phyloP scores from a whole-genome alignment of 2,113 vertebrate genomes.

The Mastomys natalensis region DNA sequence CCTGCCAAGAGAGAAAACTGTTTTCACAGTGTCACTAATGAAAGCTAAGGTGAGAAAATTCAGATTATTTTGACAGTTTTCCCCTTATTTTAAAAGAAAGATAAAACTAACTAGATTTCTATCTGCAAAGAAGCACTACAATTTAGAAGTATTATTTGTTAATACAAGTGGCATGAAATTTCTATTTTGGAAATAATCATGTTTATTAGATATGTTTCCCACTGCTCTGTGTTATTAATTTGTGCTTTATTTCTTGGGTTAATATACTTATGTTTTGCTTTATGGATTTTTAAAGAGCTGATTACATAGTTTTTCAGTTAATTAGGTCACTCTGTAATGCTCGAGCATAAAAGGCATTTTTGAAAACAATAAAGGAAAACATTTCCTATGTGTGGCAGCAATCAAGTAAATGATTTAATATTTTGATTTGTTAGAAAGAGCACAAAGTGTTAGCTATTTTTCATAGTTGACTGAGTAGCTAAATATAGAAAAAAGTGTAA shows the following conservation, averaged over 20 bases:
- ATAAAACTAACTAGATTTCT: conserved; percentile 32
- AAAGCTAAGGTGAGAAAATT: conserved; percentile 54
- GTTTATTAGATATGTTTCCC: conserved; percentile 64
- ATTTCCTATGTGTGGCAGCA: conserved; percentile 27
- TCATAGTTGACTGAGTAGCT: background rate
- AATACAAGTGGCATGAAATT: conserved; percentile 31
- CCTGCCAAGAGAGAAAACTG: conserved; percentile 23
- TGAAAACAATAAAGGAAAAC: conserved; percentile 67
- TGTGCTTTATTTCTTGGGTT: conserved; percentile 67
- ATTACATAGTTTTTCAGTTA: conserved; percentile 67
- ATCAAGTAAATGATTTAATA: conserved; percentile 61
- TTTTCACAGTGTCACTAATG: conserved; percentile 10
- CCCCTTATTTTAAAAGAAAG: conserved; percentile 43
- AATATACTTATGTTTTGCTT: conserved; percentile 54
- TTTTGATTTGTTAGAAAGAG: conserved; percentile 56
- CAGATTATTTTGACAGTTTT: conserved; percentile 33
- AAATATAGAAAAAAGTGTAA: conserved; percentile 60
- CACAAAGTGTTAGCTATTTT: conserved; percentile 10
- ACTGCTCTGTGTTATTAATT: conserved; percentile 71
- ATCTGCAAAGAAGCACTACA: conserved; percentile 41
- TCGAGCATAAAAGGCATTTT: conserved; percentile 58
- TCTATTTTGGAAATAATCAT: conserved; percentile 68
- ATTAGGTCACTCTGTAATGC: conserved; percentile 66
- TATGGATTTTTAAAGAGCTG: conserved; percentile 71
- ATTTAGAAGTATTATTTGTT: conserved; percentile 35